These are phyloP conservation scores for Anarrhichthys ocellatus DNA, from an alignment of 2,113 vertebrate genomes.

Conservation along the genomic window DNA sequence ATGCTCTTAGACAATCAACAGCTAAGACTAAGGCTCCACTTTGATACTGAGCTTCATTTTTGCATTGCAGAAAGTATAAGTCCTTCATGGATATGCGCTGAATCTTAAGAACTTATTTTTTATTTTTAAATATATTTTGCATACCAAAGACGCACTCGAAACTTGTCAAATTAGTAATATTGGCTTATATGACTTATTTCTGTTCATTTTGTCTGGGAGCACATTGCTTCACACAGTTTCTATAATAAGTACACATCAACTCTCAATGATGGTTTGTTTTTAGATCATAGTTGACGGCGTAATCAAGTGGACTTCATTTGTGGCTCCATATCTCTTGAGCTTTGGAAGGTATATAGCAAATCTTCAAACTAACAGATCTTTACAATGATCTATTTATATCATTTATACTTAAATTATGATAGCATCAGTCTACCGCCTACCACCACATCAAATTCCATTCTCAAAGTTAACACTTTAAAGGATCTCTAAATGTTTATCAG, in stretches of 20 bases:
- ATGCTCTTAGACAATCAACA: constrained; percentile 78
- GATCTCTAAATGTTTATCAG: neutral
- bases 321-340: neutral
- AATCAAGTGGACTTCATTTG: constrained; percentile 34
- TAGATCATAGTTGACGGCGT: constrained; percentile 10
- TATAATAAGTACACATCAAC: constrained; percentile 46
- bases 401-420: neutral
- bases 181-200: constrained; percentile 58
- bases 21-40: constrained; percentile 73
- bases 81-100: constrained; percentile 54
- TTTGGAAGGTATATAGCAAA: neutral
- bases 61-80: constrained; percentile 52
- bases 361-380: neutral
- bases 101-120: constrained; percentile 30
- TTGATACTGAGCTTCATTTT: constrained; percentile 71
- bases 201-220: constrained; percentile 31
- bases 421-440: neutral
- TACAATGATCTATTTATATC: neutral
- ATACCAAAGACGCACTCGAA: constrained; percentile 67
- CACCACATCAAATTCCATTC: neutral
- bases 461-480: neutral
- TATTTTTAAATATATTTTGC: constrained; percentile 76
- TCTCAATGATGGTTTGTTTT: constrained; percentile 41
- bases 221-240: constrained; percentile 28
- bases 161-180: constrained; percentile 72